Conservation (phyloP, 2,797 vertebrate species). For the Catamblyrhynchus diadema region DNA sequence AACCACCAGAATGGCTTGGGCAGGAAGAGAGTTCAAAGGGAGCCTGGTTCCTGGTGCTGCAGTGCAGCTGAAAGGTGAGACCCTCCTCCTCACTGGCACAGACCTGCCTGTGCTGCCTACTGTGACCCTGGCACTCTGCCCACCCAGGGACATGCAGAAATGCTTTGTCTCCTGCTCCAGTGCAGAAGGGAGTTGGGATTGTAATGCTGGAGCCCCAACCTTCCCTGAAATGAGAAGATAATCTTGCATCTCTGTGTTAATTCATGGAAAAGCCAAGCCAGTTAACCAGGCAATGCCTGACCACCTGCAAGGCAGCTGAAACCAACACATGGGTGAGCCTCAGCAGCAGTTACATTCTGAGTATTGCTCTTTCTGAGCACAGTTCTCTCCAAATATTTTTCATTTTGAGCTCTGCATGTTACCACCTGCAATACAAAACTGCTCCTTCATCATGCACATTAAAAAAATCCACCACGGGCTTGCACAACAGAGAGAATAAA, state of each 20-base stretch:
- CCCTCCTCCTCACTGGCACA: background rate
- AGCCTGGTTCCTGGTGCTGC: background rate
- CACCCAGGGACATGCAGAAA: background rate
- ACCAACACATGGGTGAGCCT: background rate
- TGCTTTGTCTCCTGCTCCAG: background rate
- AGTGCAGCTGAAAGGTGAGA: background rate
- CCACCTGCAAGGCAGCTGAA: background rate
- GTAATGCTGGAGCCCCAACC: background rate
- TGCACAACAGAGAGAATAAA: background rate
- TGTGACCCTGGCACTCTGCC: background rate
- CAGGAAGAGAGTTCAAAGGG: too few species aligned
- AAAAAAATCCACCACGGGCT: background rate
- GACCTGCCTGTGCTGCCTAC: background rate
- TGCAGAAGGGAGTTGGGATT: background rate
- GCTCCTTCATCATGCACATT: background rate
- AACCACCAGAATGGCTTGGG: background rate
- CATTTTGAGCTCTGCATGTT: background rate
- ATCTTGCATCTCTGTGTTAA: too few species aligned
- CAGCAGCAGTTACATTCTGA: background rate
- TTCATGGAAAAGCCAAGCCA: background rate
- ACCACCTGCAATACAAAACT: background rate
- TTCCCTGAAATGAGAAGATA: background rate
- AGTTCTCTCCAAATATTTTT: background rate
- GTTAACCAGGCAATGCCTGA: background rate
- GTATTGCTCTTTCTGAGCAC: background rate